These are phyloP conservation scores for Caracal caracal DNA, from an alignment of 2,113 vertebrate genomes.

Conservation along the genomic window DNA sequence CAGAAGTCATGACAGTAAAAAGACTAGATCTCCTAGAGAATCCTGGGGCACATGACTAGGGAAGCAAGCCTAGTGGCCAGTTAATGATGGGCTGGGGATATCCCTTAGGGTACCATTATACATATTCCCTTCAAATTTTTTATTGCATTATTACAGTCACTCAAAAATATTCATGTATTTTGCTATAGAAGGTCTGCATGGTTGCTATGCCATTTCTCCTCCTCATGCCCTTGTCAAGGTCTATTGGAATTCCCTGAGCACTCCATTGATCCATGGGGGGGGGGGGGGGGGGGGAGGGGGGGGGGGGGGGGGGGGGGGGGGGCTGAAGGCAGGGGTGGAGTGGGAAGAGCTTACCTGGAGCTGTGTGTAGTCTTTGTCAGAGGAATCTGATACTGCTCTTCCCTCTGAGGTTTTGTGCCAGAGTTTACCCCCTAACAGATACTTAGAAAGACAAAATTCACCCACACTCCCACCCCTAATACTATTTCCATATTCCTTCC, in stretches of 20 bases:
- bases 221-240: background rate
- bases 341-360: background rate
- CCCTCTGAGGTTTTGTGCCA: background rate
- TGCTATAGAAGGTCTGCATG: background rate
- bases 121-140: background rate
- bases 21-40: background rate
- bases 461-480: background rate
- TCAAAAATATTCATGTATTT: slow-evolving; percentile 2
- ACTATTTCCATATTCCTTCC: background rate
- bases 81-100: background rate
- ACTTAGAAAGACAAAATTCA: slow-evolving; percentile 31
- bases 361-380: background rate
- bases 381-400: background rate
- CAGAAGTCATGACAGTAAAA: background rate
- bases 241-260: background rate
- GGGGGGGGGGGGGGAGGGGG: no score
- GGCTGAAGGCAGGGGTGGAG: background rate
- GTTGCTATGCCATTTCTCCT: background rate
- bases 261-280: background rate
- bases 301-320: no score
- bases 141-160: background rate
- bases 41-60: background rate
- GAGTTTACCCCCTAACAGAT: background rate
- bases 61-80: background rate
- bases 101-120: background rate